phyloP scores from a whole-genome alignment of 2,888 invertebrate species.

The Pristionchus exspectatus region DNA sequence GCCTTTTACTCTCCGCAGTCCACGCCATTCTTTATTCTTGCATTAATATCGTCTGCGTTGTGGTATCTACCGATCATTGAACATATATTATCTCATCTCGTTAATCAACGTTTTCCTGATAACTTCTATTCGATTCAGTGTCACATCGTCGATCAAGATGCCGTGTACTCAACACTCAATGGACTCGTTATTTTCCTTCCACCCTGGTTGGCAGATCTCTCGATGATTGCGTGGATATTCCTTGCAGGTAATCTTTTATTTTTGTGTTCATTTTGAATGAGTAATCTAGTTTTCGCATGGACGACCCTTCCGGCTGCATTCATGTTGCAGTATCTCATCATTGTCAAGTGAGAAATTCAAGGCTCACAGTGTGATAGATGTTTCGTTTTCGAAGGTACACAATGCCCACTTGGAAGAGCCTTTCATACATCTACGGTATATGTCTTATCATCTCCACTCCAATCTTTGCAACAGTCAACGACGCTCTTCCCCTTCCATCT shows the following conservation, averaged over 20 bases:
- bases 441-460: constrained; percentile 15
- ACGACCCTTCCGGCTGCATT: constrained; percentile 3
- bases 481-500: constrained; percentile 17
- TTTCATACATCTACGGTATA: not conserved
- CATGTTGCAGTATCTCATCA: constrained; percentile 28
- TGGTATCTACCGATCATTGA: not conserved
- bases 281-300: not conserved
- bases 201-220: not conserved
- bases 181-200: constrained; percentile 16
- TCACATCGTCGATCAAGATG: constrained; percentile 12
- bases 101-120: not conserved
- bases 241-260: not conserved
- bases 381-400: constrained; percentile 19
- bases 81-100: not conserved
- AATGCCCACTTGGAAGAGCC: constrained; percentile 18
- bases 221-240: not conserved
- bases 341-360: not conserved
- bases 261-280: not conserved
- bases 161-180: constrained; percentile 25
- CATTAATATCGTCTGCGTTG: constrained; percentile 2
- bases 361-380: not conserved
- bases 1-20: not conserved
- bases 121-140: not conserved
- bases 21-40: constrained; percentile 2
- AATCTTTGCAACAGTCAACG: not conserved